Conservation (phyloP, 64 coral and sea anemone species). For the Exaiptasia diaphana region DNA sequence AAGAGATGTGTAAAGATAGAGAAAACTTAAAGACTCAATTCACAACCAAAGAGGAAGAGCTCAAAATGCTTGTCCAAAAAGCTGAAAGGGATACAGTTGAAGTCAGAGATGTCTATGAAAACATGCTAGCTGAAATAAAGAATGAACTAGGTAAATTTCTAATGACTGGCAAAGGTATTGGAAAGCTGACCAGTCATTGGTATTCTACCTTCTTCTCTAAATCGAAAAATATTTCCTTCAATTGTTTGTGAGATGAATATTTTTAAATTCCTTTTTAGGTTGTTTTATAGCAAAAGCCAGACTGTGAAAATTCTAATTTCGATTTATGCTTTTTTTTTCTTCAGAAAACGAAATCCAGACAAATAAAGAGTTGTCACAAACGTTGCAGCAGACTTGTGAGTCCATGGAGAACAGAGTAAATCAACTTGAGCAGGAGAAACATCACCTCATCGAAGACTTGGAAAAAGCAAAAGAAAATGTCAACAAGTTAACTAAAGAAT, state of each 20-base stretch:
- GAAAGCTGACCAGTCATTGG: too few relatives aligned
- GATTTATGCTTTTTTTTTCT: background rate
- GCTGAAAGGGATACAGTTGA: background rate
- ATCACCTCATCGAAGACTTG: background rate
- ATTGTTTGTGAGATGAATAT: too few relatives aligned
- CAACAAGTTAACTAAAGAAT: background rate
- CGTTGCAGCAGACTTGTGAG: background rate
- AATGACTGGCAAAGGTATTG: too few relatives aligned
- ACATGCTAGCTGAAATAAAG: conserved; percentile 34
- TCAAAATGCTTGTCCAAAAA: background rate
- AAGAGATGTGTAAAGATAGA: background rate
- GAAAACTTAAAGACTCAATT: background rate
- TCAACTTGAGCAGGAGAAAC: background rate
- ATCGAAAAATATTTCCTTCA: too few relatives aligned
- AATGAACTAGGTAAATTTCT: conserved; percentile 55
- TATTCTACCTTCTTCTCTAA: too few relatives aligned
- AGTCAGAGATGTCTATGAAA: conserved; percentile 40
- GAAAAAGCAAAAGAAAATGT: background rate
- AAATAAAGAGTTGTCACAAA: background rate
- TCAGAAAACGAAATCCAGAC: conserved; percentile 8
- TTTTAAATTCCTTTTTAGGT: too few relatives aligned
- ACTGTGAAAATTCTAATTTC: too few relatives aligned
- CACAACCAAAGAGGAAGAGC: background rate
- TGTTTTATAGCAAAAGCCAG: too few relatives aligned
- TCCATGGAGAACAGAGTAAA: background rate